Conservation (phyloP, 2,113 vertebrate species). For the Cisticola juncidis region DNA sequence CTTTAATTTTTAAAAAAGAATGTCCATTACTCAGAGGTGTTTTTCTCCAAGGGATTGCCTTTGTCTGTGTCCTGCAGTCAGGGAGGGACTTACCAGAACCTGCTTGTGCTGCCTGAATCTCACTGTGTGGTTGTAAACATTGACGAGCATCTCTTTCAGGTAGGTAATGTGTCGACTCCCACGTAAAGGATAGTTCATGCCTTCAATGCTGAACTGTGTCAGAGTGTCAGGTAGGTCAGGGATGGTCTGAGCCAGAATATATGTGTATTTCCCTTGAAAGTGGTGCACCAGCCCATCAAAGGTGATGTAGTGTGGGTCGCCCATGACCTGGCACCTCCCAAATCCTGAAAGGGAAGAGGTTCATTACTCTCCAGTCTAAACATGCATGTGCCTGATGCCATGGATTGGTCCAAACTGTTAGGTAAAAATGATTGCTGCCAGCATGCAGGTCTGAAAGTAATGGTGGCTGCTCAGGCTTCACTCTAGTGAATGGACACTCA, state of each 20-base stretch:
- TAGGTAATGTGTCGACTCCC: background rate
- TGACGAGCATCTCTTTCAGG: slow-evolving; percentile 72
- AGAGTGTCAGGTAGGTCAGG: slow-evolving; percentile 64
- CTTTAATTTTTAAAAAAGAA: background rate
- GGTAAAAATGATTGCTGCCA: background rate
- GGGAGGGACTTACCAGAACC: slow-evolving; percentile 72
- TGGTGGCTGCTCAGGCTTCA: background rate
- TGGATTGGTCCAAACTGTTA: background rate
- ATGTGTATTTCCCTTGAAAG: slow-evolving; percentile 75
- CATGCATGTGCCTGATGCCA: background rate
- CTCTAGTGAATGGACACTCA: background rate
- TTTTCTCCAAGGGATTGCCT: background rate
- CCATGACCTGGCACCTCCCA: slow-evolving; percentile 69
- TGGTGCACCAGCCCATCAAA: slow-evolving; percentile 78
- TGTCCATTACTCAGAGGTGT: background rate
- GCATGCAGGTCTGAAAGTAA: background rate
- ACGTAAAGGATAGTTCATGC: slow-evolving; percentile 43
- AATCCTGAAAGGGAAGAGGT: slow-evolving; percentile 68
- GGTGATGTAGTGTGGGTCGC: slow-evolving; percentile 76
- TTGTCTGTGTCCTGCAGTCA: background rate
- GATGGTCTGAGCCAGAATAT: slow-evolving; percentile 74
- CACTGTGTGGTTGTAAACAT: slow-evolving; percentile 81
- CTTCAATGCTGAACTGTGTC: slow-evolving; percentile 75
- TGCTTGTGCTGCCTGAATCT: slow-evolving; percentile 65
- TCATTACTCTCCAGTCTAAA: background rate